Evolutionary conservation across 2,888 invertebrate genomes (phyloP).

Genomic region (Melanostoma scalare): DNA sequence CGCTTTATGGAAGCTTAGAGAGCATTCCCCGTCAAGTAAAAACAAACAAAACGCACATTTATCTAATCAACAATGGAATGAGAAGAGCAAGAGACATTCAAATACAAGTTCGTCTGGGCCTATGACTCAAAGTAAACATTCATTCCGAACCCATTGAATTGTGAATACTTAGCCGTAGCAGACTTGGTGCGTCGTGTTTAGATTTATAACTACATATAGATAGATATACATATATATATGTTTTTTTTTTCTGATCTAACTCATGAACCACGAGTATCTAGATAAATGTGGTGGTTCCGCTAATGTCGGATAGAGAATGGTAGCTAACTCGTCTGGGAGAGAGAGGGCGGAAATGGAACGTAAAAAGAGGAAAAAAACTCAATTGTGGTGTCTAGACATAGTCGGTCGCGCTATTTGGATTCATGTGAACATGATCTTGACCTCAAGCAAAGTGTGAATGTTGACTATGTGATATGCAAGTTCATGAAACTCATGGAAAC

Average conservation of each 20-base stretch:
- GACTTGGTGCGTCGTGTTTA: constrained; percentile 20
- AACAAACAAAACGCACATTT: constrained; percentile 51
- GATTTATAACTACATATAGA: constrained; percentile 1
- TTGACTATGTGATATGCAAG: not conserved
- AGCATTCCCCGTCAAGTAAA: constrained; percentile 18
- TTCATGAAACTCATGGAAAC: not conserved
- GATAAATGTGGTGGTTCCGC: constrained; percentile 29
- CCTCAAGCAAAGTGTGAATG: constrained; percentile 6
- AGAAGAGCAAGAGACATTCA: not conserved
- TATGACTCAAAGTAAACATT: constrained; percentile 56
- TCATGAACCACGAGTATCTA: constrained; percentile 55
- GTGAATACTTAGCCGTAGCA: constrained; percentile 36
- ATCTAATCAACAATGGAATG: constrained; percentile 52
- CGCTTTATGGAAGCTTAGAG: constrained; percentile 46
- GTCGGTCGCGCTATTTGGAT: constrained; percentile 27
- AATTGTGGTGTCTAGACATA: constrained; percentile 54
- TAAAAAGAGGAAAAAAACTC: constrained; percentile 25
- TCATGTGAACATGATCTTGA: constrained; percentile 57
- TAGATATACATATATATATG: constrained; percentile 14
- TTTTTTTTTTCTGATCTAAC: constrained; percentile 53
- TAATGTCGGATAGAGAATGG: not conserved
- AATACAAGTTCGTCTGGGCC: constrained; percentile 31
- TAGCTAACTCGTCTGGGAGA: not conserved
- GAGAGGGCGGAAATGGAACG: not conserved
- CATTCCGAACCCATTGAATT: constrained; percentile 6